These are phyloP conservation scores for Notoglanidium macrostoma DNA, from an alignment of 2,797 vertebrate species.

Conservation along the genomic window DNA sequence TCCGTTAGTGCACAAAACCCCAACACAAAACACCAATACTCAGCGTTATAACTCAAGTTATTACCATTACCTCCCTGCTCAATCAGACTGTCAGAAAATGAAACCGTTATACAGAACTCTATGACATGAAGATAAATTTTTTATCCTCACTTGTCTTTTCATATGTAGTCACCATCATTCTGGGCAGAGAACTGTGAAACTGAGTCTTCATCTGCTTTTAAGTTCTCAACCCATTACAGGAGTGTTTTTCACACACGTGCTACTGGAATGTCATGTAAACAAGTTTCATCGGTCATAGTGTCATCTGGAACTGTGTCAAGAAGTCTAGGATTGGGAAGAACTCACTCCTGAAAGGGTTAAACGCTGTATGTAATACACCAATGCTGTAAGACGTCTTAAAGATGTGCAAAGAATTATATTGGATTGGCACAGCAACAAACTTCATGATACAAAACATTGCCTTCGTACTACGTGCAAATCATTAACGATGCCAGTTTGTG, in stretches of 20 bases:
- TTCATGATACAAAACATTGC: constrained; percentile 6
- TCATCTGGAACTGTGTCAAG: not conserved
- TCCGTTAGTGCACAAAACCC: constrained; percentile 6
- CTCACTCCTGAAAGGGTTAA: constrained; percentile 12
- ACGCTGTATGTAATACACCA: not conserved
- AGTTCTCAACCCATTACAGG: constrained; percentile 14
- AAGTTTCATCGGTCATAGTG: not conserved
- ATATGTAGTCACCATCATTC: not conserved
- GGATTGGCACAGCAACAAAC: constrained; percentile 26
- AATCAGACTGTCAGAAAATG: not conserved
- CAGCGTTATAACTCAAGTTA: not conserved
- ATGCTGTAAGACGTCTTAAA: not conserved
- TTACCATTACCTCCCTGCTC: not conserved
- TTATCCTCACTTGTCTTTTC: not conserved
- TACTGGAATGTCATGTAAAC: constrained; percentile 29
- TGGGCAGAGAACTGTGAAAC: not conserved
- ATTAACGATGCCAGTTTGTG: not conserved
- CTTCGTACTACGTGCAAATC: constrained; percentile 8
- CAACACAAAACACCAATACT: not conserved
- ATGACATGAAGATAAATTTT: not conserved
- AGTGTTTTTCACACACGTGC: not conserved
- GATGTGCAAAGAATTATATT: constrained; percentile 15
- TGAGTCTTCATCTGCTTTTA: not conserved
- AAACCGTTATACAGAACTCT: not conserved
- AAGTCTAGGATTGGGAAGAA: not conserved